phyloP scores from a whole-genome alignment of 2,113 vertebrate species.

The Hyla sarda region DNA sequence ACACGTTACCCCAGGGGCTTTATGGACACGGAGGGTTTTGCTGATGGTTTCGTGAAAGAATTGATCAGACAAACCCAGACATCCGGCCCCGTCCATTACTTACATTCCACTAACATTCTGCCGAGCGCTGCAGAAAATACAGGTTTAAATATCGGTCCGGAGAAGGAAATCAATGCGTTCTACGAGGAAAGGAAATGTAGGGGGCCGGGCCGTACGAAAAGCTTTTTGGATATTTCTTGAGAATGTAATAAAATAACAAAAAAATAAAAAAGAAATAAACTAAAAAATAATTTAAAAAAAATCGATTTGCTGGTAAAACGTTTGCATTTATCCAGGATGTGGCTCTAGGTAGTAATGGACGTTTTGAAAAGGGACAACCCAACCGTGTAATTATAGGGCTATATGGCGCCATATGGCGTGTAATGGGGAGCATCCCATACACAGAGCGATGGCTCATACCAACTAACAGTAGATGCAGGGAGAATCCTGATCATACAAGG shows the following conservation, averaged over 20 bases:
- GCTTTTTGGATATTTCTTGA: neutral
- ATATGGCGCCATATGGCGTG: too few relatives aligned
- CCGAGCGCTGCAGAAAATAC: neutral
- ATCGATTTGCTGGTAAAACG: neutral
- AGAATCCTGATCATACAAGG: too few relatives aligned
- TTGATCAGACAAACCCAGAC: neutral
- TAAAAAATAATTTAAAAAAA: too few relatives aligned
- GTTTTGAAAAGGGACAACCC: too few relatives aligned
- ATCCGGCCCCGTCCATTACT: neutral
- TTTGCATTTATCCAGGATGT: neutral
- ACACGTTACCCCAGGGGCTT: neutral
- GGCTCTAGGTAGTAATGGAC: too few relatives aligned
- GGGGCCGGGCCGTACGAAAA: neutral
- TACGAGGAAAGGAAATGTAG: neutral
- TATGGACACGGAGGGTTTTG: neutral
- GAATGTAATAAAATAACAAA: too few relatives aligned
- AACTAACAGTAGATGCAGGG: too few relatives aligned
- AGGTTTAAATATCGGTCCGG: neutral
- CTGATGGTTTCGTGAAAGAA: neutral
- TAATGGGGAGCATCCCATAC: too few relatives aligned
- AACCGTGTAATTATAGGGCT: too few relatives aligned
- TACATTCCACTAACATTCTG: neutral
- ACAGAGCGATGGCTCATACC: too few relatives aligned
- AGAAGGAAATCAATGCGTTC: neutral
- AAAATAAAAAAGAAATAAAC: too few relatives aligned